phyloP scores from a whole-genome alignment of 2,888 invertebrate species.

The Eremobia ochroleuca region DNA sequence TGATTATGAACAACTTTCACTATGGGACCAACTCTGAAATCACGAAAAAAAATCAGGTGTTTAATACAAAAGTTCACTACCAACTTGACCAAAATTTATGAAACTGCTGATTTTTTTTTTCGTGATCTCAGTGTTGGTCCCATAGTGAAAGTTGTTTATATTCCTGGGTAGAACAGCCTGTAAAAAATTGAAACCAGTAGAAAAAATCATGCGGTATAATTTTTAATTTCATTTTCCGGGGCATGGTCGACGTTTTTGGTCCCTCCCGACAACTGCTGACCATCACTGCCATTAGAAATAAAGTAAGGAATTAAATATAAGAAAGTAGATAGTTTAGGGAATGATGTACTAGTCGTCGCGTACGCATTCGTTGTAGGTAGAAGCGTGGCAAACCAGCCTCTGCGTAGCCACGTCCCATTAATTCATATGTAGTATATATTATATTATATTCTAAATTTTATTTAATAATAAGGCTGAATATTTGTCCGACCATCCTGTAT shows the following conservation, averaged over 20 bases:
- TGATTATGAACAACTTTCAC: too few relatives aligned
- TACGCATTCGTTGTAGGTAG: slow-evolving; percentile 47
- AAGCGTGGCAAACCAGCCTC: slow-evolving; percentile 36
- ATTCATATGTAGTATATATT: slow-evolving; percentile 31
- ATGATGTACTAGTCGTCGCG: slow-evolving; percentile 65
- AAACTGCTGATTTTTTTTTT: too few relatives aligned
- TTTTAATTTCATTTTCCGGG: slow-evolving; percentile 79
- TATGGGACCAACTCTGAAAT: too few relatives aligned
- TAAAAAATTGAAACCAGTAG: too few relatives aligned
- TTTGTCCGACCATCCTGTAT: slow-evolving; percentile 53
- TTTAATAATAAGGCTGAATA: slow-evolving; percentile 59
- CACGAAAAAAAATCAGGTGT: too few relatives aligned
- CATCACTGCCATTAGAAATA: slow-evolving; percentile 88
- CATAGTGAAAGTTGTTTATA: too few relatives aligned
- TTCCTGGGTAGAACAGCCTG: too few relatives aligned
- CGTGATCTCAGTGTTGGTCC: too few relatives aligned
- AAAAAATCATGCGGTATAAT: too few relatives aligned
- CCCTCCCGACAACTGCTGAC: slow-evolving; percentile 87
- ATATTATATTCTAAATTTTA: slow-evolving; percentile 31
- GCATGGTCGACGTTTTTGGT: slow-evolving; percentile 76
- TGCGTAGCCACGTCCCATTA: slow-evolving; percentile 31
- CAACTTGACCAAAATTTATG: too few relatives aligned
- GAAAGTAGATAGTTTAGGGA: slow-evolving; percentile 75
- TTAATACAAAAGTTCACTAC: too few relatives aligned
- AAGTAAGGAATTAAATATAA: slow-evolving; percentile 78